Base-by-base conservation (phyloP, 2,888 invertebrate genomes). In the Lampropteryx suffumata region DNA sequence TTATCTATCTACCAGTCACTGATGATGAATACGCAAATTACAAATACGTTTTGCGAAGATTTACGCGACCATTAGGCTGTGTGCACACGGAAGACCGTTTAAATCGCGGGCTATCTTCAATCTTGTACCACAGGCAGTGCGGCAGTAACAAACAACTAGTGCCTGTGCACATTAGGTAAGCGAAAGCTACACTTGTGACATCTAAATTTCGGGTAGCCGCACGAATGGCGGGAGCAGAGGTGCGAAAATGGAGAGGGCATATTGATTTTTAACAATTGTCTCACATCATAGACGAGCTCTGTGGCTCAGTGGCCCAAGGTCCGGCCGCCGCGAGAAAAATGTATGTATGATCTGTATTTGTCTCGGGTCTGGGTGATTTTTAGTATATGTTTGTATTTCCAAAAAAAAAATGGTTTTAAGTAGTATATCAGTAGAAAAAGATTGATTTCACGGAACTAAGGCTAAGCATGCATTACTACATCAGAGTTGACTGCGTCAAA, bases 151-250 rank as follows among this genome's bases (percentile, higher is more conserved):
- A 88, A 88, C 85, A 85, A 84, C 87, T 78, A 82, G 76, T 48
- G 54, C 47, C 46, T 70, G 77, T 70, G 70, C 73, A 72, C 73
- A 70, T 79, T 76, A 81, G 83, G 83, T 84, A 85, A 83, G 77
- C 66, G 80, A 82, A 84, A 84, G 84, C 85, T 74, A 73, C 75
- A 78, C 79, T 84, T 82, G 87, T 88, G 85, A 88, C 89, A 88
- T 84, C 89, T 89, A 89, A 89, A 89, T 89, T 89, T 89, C 79
- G 88, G 87, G 72, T 76, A 84, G 83, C 84, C 85, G 61, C 85
- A 83, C 70, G 72, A 67, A 69, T 67, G 67, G 70, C 24, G 48
- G 30, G 41, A 5, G 10, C 44, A 36, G 59, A 21, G 42, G 21
- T 46, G 28, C 51, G 53, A 57, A 51, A 10, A 0, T 6, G 57